These are phyloP conservation scores for Sebastes umbrosus DNA, from an alignment of 2,797 vertebrate genomes.

Conservation along the genomic window DNA sequence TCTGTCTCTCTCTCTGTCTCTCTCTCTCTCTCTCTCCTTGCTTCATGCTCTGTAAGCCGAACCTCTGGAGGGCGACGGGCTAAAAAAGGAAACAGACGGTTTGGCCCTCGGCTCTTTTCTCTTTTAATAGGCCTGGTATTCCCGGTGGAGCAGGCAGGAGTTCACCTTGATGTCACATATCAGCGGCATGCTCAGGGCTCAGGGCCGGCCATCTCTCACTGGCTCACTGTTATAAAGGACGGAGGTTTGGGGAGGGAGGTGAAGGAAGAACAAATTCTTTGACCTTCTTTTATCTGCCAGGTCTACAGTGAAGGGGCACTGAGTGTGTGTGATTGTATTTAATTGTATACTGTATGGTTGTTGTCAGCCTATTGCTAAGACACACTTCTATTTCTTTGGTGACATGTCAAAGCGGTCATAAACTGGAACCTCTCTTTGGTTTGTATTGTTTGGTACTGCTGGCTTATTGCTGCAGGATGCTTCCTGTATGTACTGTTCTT, in stretches of 20 bases:
- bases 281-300: conserved; percentile 41
- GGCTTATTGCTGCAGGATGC: neutral
- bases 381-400: neutral
- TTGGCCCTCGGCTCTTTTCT: conserved; percentile 65
- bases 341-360: neutral
- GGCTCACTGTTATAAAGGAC: conserved; percentile 29
- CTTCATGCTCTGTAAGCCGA: conserved; percentile 53
- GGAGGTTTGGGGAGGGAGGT: neutral
- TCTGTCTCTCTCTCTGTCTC: conserved; percentile 23
- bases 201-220: conserved; percentile 30
- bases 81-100: conserved; percentile 64
- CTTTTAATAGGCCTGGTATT: conserved; percentile 71
- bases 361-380: neutral
- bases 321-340: conserved; percentile 9
- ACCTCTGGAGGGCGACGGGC: conserved; percentile 58
- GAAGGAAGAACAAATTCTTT: conserved; percentile 20
- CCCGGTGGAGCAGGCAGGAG: conserved; percentile 62
- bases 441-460: neutral
- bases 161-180: conserved; percentile 79
- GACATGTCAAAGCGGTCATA: neutral
- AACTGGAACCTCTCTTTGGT: neutral
- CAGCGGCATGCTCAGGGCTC: conserved; percentile 44
- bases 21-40: conserved; percentile 19
- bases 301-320: neutral
- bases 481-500: neutral